Percentiles rank a stretch among this genome's conserved stretches.
Conservation (phyloP, 2,113 vertebrate genomes). For the Thamnophis sirtalis region DNA sequence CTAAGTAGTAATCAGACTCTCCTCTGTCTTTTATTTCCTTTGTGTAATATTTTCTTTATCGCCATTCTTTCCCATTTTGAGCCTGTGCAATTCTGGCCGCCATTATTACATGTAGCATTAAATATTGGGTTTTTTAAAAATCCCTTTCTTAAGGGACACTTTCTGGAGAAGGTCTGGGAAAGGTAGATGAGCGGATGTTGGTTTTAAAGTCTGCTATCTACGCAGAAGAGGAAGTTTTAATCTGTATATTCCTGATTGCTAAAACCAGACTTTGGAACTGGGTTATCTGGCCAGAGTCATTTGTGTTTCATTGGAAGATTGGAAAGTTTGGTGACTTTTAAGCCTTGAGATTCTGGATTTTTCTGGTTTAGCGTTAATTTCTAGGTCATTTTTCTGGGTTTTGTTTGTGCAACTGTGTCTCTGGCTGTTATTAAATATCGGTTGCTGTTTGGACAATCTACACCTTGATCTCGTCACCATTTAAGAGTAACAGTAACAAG, state of each 20-base stretch:
- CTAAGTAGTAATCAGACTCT: too few species aligned
- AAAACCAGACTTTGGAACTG: background rate
- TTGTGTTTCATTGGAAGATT: background rate
- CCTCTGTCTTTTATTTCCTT: too few species aligned
- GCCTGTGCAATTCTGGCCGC: too few species aligned
- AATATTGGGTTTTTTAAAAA: too few species aligned
- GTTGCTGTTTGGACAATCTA: background rate
- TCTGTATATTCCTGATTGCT: background rate
- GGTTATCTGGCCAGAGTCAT: background rate
- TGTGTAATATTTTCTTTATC: too few species aligned
- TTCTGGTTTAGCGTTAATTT: background rate
- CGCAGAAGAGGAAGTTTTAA: background rate
- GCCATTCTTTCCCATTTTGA: too few species aligned
- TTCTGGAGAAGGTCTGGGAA: background rate
- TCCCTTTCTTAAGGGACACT: background rate
- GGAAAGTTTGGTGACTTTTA: background rate
- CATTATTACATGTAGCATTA: too few species aligned
- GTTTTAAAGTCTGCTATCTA: background rate
- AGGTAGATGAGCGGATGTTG: background rate
- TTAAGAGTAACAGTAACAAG: too few species aligned
- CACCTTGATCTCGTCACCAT: background rate
- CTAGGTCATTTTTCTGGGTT: background rate
- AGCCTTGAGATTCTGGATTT: background rate
- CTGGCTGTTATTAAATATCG: background rate
- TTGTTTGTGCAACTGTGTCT: background rate